These are phyloP conservation scores for Clarias fuscus DNA, from an alignment of 2,797 vertebrate genomes.

Conservation along the genomic window DNA sequence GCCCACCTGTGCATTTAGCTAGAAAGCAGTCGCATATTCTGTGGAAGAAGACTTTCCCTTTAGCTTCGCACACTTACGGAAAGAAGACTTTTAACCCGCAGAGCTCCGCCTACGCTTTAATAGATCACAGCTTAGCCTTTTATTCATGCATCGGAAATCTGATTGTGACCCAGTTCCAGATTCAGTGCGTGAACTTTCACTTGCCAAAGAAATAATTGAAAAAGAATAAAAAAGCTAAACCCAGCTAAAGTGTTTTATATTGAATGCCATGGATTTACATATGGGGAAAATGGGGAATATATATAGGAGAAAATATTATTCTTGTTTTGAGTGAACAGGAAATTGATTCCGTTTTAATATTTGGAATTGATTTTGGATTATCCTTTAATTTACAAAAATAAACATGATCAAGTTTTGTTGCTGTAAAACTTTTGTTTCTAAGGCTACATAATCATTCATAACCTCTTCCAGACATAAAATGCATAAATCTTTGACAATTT, in stretches of 20 bases:
- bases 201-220: background rate
- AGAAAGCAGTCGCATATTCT: background rate
- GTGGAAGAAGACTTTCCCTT: background rate
- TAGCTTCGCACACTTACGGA: background rate
- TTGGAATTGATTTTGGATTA: too few species aligned
- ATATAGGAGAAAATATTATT: background rate
- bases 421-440: background rate
- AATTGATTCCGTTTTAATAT: background rate
- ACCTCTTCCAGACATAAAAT: background rate
- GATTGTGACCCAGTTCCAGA: background rate
- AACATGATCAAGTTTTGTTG: background rate
- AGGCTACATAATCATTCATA: background rate
- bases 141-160: background rate
- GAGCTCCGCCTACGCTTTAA: conserved; percentile 5
- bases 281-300: too few species aligned
- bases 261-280: background rate
- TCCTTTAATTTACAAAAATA: background rate
- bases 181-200: background rate
- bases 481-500: background rate
- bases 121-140: conserved; percentile 11
- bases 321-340: background rate
- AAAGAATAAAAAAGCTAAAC: background rate
- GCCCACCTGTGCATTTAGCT: background rate
- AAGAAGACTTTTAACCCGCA: conserved; percentile 1
- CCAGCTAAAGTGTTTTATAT: background rate